Percentiles rank a stretch among this genome's conserved stretches.
Evolutionary conservation across 2,113 vertebrate genomes (phyloP).

Genomic region (Catharus fuscescens): DNA sequence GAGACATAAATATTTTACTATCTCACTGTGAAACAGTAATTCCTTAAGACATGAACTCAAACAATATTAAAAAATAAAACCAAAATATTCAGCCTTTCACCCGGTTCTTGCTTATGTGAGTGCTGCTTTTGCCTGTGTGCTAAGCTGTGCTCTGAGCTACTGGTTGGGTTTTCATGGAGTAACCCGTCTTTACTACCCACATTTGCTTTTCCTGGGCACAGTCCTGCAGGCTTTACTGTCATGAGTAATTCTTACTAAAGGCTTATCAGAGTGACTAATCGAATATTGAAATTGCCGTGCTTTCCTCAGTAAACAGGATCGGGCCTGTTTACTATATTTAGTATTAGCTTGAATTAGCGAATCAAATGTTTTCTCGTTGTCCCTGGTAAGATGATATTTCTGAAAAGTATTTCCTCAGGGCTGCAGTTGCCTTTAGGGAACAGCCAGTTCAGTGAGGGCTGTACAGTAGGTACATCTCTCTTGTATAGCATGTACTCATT

Average conservation of each 20-base stretch:
- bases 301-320: conserved; percentile 24
- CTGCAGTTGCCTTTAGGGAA: not conserved
- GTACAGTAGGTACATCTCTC: not conserved
- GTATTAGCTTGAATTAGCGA: conserved; percentile 50
- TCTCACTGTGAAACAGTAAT: conserved; percentile 23
- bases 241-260: not conserved
- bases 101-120: not conserved
- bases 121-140: not conserved
- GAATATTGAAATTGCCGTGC: not conserved
- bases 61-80: not conserved
- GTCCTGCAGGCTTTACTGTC: not conserved
- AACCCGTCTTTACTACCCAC: not conserved
- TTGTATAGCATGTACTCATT: not conserved
- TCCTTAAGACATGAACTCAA: conserved; percentile 25
- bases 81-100: not conserved
- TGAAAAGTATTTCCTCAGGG: conserved; percentile 7
- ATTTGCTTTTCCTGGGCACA: not conserved
- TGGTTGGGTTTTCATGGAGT: not conserved
- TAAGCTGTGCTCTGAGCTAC: not conserved
- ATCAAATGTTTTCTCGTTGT: conserved; percentile 58
- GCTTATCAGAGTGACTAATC: conserved; percentile 25
- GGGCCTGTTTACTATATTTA: conserved; percentile 28
- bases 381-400: conserved; percentile 29
- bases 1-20: conserved; percentile 51
- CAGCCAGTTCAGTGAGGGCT: not conserved